These are phyloP conservation scores for Tyrannus savana DNA, from an alignment of 2,113 vertebrate genomes.

Conservation along the genomic window DNA sequence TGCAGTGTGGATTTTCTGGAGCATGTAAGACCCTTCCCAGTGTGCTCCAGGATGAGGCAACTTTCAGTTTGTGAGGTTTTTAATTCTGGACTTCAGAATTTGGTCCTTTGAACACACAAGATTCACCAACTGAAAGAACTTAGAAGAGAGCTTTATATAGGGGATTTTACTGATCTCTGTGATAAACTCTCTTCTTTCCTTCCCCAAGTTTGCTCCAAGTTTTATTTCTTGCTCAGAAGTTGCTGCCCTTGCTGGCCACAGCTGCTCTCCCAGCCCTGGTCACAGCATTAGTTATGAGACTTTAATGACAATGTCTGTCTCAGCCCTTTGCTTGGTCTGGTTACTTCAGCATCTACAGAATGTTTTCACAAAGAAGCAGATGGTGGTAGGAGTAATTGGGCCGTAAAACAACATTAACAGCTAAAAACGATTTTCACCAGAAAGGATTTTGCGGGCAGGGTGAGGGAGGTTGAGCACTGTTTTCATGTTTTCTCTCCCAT, in stretches of 20 bases:
- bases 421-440: conserved; percentile 49
- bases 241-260: not conserved
- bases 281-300: conserved; percentile 29
- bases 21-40: not conserved
- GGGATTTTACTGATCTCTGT: not conserved
- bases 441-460: conserved; percentile 16
- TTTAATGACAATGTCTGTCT: conserved; percentile 14
- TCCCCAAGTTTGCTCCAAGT: not conserved
- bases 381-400: conserved; percentile 67
- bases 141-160: not conserved
- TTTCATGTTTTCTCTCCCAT: conserved; percentile 29
- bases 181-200: not conserved
- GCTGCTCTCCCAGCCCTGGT: conserved; percentile 7
- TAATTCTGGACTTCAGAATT: not conserved
- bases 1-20: not conserved
- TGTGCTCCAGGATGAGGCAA: not conserved
- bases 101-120: not conserved
- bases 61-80: not conserved
- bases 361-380: conserved; percentile 72
- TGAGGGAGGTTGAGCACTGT: conserved; percentile 29
- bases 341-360: conserved; percentile 61
- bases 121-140: not conserved
- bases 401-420: conserved; percentile 43
- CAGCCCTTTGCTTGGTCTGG: conserved; percentile 59
- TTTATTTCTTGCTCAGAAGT: not conserved